Percentiles rank a stretch among this genome's conserved stretches.
Conservation (phyloP, 2,113 vertebrate genomes). For the Corythaixoides concolor region DNA sequence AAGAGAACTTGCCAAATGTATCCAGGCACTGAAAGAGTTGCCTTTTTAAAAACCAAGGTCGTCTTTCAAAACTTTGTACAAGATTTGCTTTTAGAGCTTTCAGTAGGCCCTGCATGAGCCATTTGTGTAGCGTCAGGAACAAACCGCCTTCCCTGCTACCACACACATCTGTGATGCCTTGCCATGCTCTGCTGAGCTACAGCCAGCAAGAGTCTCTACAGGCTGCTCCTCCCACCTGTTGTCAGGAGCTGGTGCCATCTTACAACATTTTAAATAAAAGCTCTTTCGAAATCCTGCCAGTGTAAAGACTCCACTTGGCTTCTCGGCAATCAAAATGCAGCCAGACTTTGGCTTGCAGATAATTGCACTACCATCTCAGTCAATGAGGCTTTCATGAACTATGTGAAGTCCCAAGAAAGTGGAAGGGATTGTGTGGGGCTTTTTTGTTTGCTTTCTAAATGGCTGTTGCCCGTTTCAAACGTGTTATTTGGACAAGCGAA, state of each 20-base stretch:
- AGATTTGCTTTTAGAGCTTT: neutral
- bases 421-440: neutral
- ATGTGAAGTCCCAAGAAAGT: neutral
- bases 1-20: neutral
- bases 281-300: neutral
- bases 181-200: neutral
- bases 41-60: accelerated
- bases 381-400: neutral
- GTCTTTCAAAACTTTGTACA: neutral
- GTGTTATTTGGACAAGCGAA: accelerated
- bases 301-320: neutral
- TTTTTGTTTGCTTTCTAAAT: neutral
- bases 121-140: neutral
- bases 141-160: neutral
- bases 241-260: neutral
- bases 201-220: neutral
- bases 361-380: neutral
- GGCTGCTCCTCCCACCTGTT: neutral
- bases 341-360: neutral
- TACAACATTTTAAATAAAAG: neutral
- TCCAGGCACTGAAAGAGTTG: neutral
- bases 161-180: neutral
- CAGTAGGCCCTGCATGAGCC: neutral
- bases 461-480: accelerated
- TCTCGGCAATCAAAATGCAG: neutral